Conservation (phyloP, 2,113 vertebrate species). For the Regulus satrapa region DNA sequence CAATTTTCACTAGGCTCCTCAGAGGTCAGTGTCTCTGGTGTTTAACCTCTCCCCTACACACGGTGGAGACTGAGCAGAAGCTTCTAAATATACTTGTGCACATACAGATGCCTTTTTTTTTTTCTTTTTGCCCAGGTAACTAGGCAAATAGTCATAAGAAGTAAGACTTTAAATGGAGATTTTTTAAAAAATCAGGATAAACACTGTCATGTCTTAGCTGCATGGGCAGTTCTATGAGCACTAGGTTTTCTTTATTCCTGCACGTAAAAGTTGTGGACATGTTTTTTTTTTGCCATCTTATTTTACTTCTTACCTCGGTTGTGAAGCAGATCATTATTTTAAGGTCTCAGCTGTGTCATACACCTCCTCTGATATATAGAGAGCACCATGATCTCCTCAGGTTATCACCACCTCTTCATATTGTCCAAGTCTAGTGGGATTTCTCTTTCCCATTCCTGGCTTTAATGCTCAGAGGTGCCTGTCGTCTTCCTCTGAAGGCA, state of each 20-base stretch:
- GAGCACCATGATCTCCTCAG: neutral
- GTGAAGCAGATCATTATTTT: neutral
- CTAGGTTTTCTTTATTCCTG: neutral
- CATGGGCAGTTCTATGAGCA: neutral
- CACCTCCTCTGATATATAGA: neutral
- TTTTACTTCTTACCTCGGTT: neutral
- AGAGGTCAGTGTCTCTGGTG: neutral
- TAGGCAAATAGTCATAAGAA: neutral
- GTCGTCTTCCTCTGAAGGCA: neutral
- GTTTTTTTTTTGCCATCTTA: neutral
- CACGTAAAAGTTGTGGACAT: neutral
- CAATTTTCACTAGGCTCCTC: neutral
- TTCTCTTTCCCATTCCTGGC: neutral
- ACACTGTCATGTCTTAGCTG: neutral
- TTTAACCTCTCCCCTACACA: neutral
- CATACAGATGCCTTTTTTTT: neutral
- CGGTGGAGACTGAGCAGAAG: neutral
- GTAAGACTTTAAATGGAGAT: neutral
- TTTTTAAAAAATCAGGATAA: neutral
- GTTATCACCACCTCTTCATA: neutral
- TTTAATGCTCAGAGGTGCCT: neutral
- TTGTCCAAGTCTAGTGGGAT: neutral
- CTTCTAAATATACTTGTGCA: neutral
- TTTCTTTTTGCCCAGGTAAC: neutral
- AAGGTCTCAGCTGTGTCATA: neutral